Base-by-base conservation (phyloP, 2,888 invertebrate genomes). In the Andrena minutula region DNA sequence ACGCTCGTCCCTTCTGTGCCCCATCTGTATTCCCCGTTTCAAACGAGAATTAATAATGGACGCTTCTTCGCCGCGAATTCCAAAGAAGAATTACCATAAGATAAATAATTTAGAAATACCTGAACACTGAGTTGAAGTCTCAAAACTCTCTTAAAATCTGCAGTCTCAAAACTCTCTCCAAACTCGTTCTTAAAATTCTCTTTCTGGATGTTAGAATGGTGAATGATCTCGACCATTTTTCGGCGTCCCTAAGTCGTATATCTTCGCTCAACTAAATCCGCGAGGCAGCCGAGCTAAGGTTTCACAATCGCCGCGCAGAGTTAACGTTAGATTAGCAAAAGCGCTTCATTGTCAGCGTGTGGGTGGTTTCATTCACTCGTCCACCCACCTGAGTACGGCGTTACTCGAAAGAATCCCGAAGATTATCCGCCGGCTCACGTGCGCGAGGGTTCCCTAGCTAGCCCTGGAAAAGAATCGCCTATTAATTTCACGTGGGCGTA, bases 351-450 rank as follows among this genome's bases (percentile, higher is more conserved):
- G 89, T 85, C 85, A 82, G 87, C 80, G 79, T 84, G 88, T 89
- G 89, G 88, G 88, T 66, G 78, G 89, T 71, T 70, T 87, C 89
- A 85, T 88, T 89, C 87, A 87, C 74, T 87, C 80, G 76, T 84
- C 88, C 89, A 82, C 84, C 89, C 80, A 87, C 88, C 41, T 60
- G 72, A 30, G 63, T 23, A 23, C 75, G 26, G 69, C 56, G 65
- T 83, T 80, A 75, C 76, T 83, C 74, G 60, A 85, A 86, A 88
- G 71, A 53, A 74, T 77, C 47, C 41, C 72, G 86, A 87, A 87
- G 88, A 79, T 87, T 88, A 88, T 85, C 65, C 63, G 35, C 47
- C 35, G 47, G 35, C 61, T 64, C 64, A 41, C 47, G 63, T 47
- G 47, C 49, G 41, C 35, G 23, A 65, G 53, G 58, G 53, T 72